Base-by-base conservation (phyloP, 2,113 vertebrate species). In the Dolichotis patagonum region DNA sequence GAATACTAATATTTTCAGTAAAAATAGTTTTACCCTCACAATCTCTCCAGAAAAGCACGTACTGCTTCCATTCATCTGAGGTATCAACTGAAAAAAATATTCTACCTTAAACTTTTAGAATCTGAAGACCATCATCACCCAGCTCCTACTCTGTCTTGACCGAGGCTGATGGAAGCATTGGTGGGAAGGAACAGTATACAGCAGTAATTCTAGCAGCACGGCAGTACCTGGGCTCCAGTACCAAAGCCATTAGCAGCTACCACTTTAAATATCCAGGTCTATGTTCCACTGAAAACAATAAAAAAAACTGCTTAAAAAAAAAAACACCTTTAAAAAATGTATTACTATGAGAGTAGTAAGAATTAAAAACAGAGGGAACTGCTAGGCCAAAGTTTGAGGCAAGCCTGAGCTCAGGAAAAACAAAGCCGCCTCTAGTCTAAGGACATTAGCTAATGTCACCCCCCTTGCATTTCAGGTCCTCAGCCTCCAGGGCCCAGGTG, bases 191-290 rank as follows among this genome's bases (percentile, higher is more conserved):
- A n/a, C 1, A 20, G 7, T 32, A 16, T 14, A 30, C 32, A 63
- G 11, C 5, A 52, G 41, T 4, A 35, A 12, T 43, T 24, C 62
- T 30, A 60, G 9, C 1, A 91, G 24, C n/a, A 30, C 22, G 65
- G 35, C 3, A 56, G 14, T 12, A 65, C 32, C 69, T 38, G 54
- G 69, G 67, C n/a, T 35, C 17, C 19, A 71, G 28, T 38, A 38
- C 71, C 11, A 38, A 43, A 38, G 71, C 22, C 22, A 43, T 43
- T 43, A 43, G 71, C 71, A 43, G 38, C 22, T 75, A 38, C 65
- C 63, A 16, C 71, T 69, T 88, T 69, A 65, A 91, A 11, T 94
- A 89, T 12, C 81, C 80, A 77, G 84, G 77, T 77, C 80, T 87
- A 52, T 2, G 19, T 13, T 20, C 56, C 62, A 88, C 54, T 75